A percentile compares a stretch with the other conserved stretches of the same genome.
phyloP scores from a whole-genome alignment of 2,113 vertebrate species.

The Garra rufa region DNA sequence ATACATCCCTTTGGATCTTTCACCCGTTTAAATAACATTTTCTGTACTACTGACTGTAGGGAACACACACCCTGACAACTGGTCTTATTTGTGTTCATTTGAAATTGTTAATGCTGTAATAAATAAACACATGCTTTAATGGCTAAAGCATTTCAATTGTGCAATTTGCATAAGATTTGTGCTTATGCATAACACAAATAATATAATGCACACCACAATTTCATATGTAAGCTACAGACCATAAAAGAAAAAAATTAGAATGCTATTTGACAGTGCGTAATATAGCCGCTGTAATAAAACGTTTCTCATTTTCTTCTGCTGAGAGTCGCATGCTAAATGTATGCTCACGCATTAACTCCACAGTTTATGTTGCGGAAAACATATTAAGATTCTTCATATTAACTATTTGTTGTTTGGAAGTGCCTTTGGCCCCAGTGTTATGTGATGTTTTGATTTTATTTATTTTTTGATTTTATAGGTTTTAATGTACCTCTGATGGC shows the following conservation, averaged over 20 bases:
- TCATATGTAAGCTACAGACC: not conserved
- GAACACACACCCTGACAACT: not conserved
- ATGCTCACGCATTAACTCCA: not conserved
- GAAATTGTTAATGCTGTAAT: not conserved
- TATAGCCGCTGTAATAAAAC: conserved; percentile 5
- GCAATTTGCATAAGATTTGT: conserved; percentile 24
- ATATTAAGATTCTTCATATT: conserved; percentile 5
- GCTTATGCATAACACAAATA: conserved; percentile 5
- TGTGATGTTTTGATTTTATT: conserved; percentile 16
- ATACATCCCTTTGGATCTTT: not conserved
- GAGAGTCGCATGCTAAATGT: not conserved
- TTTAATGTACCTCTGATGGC: conserved; percentile 22
- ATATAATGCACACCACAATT: not conserved
- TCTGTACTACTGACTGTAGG: not conserved
- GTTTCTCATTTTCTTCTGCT: not conserved
- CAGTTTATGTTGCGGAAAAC: not conserved
- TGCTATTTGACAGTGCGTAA: not conserved
- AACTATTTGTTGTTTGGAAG: conserved; percentile 4
- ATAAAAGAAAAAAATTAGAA: not conserved
- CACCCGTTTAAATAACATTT: not conserved
- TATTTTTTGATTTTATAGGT: too few species aligned
- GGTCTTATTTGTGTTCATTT: conserved; percentile 11
- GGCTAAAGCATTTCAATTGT: not conserved
- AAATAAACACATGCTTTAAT: conserved; percentile 16
- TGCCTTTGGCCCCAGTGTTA: not conserved